phyloP scores from a whole-genome alignment of 1,140 invertebrate genomes.

The Cydia amplana region DNA sequence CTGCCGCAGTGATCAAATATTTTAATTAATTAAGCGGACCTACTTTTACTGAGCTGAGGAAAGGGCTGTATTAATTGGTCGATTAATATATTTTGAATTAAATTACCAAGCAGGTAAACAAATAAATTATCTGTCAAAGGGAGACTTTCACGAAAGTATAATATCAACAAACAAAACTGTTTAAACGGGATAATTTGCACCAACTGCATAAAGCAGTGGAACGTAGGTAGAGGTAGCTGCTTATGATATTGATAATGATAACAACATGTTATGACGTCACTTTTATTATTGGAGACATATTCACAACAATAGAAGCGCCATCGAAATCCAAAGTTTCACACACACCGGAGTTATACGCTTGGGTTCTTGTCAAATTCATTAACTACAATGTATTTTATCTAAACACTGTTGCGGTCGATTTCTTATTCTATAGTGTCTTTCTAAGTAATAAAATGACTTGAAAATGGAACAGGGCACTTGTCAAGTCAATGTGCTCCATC shows the following conservation, averaged over 20 bases:
- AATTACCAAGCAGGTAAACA: neutral
- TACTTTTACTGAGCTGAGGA: neutral
- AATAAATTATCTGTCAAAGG: neutral
- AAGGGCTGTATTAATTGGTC: neutral
- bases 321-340: too few species aligned
- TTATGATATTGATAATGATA: too few species aligned
- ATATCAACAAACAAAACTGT: too few species aligned
- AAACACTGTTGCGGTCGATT: too few species aligned
- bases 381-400: too few species aligned
- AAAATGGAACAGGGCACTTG: neutral
- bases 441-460: neutral
- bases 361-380: too few species aligned
- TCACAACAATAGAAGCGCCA: too few species aligned
- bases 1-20: neutral
- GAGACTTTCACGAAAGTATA: neutral
- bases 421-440: neutral
- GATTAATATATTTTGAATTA: neutral
- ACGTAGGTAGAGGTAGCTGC: too few species aligned
- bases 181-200: neutral
- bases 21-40: neutral
- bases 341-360: too few species aligned
- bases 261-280: too few species aligned
- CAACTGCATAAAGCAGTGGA: neutral
- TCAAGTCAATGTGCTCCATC: neutral
- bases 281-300: too few species aligned